Percentiles rank a stretch among this genome's conserved stretches.
phyloP scores from a whole-genome alignment of 2,888 invertebrate genomes.

The Melanophora roralis region DNA sequence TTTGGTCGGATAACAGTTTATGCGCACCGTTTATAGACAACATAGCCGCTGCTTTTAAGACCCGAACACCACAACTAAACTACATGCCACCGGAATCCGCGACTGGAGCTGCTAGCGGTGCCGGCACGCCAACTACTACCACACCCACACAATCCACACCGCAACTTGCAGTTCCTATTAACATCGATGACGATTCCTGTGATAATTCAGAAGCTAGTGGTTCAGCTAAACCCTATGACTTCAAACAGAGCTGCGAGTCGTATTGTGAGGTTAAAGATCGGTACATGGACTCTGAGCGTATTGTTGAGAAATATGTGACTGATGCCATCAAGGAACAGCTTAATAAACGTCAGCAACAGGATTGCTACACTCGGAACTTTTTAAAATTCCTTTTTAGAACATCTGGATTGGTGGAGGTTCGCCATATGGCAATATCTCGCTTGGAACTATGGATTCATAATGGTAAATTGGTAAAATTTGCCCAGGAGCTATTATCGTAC shows the following conservation, averaged over 20 bases:
- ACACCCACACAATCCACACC: constrained; percentile 50
- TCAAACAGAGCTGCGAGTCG: constrained; percentile 77
- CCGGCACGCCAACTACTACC: constrained; percentile 64
- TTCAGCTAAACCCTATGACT: constrained; percentile 70
- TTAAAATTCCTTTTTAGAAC: constrained; percentile 90
- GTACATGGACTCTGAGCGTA: constrained; percentile 77
- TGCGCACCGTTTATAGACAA: constrained; percentile 95
- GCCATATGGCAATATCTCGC: constrained; percentile 77
- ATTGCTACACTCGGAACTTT: constrained; percentile 92
- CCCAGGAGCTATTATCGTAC: constrained; percentile 93
- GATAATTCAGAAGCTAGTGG: constrained; percentile 77
- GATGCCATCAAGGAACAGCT: constrained; percentile 93
- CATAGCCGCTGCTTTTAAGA: constrained; percentile 81
- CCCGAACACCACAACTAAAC: constrained; percentile 71
- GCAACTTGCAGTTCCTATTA: constrained; percentile 66
- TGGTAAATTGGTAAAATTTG: constrained; percentile 93
- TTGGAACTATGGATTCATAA: constrained; percentile 97
- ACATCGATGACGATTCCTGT: constrained; percentile 79
- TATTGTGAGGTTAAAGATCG: constrained; percentile 79
- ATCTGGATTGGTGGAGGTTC: constrained; percentile 89
- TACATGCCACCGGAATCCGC: constrained; percentile 68
- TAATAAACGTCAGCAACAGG: constrained; percentile 89
- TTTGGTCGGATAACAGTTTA: constrained; percentile 95
- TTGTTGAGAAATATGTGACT: constrained; percentile 85
- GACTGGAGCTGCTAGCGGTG: constrained; percentile 49